Evolutionary conservation across 2,797 vertebrate genomes (phyloP).

Genomic region (Catamblyrhynchus diadema): DNA sequence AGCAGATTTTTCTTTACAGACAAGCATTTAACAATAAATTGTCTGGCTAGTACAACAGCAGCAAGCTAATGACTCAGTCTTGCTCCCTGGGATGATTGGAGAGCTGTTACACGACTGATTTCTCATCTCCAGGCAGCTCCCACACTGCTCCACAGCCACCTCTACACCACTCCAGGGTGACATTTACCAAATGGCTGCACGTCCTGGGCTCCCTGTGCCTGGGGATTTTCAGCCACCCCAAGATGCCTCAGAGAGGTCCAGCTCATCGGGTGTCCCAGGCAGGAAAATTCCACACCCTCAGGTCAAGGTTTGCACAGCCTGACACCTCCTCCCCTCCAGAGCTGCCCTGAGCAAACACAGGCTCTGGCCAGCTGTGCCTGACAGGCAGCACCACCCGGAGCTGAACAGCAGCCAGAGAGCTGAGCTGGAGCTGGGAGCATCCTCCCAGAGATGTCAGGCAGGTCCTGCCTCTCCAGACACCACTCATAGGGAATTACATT

Average conservation of each 20-base stretch:
- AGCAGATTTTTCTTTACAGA: conserved; percentile 68
- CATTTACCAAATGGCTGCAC: neutral
- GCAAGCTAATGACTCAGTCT: conserved; percentile 68
- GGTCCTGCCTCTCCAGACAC: neutral
- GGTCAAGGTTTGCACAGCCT: neutral
- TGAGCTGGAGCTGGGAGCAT: neutral
- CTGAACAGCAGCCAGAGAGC: neutral
- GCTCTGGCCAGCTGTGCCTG: neutral
- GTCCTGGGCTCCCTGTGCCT: neutral
- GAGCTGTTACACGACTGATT: conserved; percentile 19
- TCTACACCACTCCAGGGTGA: neutral
- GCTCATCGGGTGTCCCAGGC: neutral
- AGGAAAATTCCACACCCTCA: neutral
- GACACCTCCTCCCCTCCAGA: neutral
- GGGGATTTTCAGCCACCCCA: neutral
- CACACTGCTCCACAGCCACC: neutral
- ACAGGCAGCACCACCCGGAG: neutral
- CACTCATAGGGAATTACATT: fast-evolving
- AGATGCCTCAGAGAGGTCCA: neutral
- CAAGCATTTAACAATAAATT: conserved; percentile 74
- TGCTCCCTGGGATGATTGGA: conserved; percentile 1
- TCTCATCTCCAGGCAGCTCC: neutral
- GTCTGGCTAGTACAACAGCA: conserved; percentile 58
- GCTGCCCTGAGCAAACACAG: neutral
- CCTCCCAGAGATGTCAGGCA: fast-evolving